Base-by-base conservation (phyloP, 2,888 invertebrate species). In the Caenorhabditis uteleia region DNA sequence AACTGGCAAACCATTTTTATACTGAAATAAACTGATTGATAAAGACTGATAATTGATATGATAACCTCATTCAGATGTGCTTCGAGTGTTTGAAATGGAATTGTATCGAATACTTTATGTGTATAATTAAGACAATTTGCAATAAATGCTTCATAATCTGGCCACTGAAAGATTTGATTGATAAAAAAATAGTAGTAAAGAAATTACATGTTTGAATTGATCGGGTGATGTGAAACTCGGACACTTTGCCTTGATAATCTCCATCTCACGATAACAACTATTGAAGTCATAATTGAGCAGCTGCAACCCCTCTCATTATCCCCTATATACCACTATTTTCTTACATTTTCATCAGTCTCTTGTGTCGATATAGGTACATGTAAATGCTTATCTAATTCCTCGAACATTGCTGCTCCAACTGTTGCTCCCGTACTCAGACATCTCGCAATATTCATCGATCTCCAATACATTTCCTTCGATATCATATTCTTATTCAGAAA, bases 331-430 rank as follows among this genome's bases (percentile, higher is more conserved):
- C 21, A 46, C 34, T 16, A n/a, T n/a, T n/a, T n/a, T n/a, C n/a
- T 27, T 27, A 27, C 42, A 14, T 31, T 20, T 7, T 64, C 64
- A 14, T 31, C 23, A 14, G 3, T 8, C 12, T 54, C 50, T n/a
- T 64, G 48, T 2, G 64, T 54, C 1, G 26, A n/a, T 1, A 64
- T 51, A 8, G 64, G 45, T n/a, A 58, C 58, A 12, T 64, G 44
- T 10, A 53, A 29, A 18, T 58, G 54, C 12, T 20, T 43, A 2
- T 29, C 5, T 1, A 25, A 31, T 20, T 50, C 49, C 14, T 49
- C 54, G 26, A 64, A 64, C 64, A 64, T 64, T 3, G 49, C 53
- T 1, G 39, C 45, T 14, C 64, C 64, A 14, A 64, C 64, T 4
- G 58, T 50, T 2, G 64, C 53, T 4, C 58, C 64, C 5, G 54